Evolutionary conservation across 2,113 vertebrate genomes (phyloP), one percentile per base, ranked within the genome.

Genomic region (Sphaerodactylus townsendi): DNA sequence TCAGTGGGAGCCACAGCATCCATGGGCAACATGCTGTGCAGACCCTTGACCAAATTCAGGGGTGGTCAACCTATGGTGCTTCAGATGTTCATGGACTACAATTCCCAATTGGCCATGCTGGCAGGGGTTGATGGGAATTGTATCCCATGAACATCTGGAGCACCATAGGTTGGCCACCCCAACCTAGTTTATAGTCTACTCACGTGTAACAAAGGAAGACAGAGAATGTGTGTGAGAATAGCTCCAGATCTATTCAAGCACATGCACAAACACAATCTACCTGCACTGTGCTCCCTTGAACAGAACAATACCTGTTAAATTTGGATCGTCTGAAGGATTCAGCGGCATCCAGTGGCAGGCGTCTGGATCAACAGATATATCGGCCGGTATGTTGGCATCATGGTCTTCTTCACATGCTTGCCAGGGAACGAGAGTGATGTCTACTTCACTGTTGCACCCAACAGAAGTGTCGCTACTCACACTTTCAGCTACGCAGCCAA

Each of bases 391-490:
- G 88, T 89, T 95, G 64, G 95, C 95, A 70, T 99, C 98, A 2
- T 93, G 95, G 62, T 98, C 98, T 2, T 98, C 98, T 28, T 99
- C 98, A 5, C 96, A 94, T 1, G 90, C 89, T 86, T 97, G 97
- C 98, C 98, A 99, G 39, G 96, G 92, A 90, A 89, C 86, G 48
- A 96, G 90, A 0, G 93, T 72, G 0, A 94, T 92, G 68, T 99
- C 98, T 10, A 95, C 87, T 19, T 99, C 98, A 0, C 94, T 96
- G 35, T 91, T 94, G 86, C 94, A 98, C 90, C 98, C 97, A 76
- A 97, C 95, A 76, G 96, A 97, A 0, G 94, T 93, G 83, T 99
- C 98, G 2, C 98, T 98, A 90, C 97, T 97, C 53, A 98, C 64
- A 21, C 98, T 99, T 90, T 98, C 98, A 93, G 97, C 99, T 99